phyloP scores from a whole-genome alignment of 2,113 vertebrate species.

The Zosterops borbonicus region DNA sequence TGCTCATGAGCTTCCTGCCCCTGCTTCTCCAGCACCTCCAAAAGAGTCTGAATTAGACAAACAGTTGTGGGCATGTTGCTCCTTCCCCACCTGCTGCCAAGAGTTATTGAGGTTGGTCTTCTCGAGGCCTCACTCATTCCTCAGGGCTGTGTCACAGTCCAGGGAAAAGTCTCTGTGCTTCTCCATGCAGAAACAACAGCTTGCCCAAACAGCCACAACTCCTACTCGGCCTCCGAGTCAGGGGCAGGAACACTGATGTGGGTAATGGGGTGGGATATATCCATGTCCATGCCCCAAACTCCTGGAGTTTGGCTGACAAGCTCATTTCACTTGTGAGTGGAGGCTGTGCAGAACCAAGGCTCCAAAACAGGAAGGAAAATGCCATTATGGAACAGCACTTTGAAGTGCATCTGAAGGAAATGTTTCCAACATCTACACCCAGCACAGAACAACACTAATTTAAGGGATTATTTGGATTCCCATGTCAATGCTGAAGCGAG shows the following conservation, averaged over 20 bases:
- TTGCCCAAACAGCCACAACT: neutral
- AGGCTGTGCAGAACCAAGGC: neutral
- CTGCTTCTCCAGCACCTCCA: neutral
- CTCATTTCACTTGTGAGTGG: neutral
- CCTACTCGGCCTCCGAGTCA: rapidly evolving
- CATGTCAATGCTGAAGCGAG: neutral
- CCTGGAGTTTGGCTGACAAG: neutral
- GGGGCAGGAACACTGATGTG: neutral
- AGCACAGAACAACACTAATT: neutral
- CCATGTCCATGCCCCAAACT: neutral
- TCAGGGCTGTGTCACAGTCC: neutral
- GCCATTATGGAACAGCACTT: neutral
- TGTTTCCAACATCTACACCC: neutral
- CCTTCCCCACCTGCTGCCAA: neutral
- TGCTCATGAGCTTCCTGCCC: neutral
- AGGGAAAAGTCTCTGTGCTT: neutral
- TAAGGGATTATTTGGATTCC: constrained; percentile 1
- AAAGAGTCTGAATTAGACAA: neutral
- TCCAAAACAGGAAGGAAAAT: constrained; percentile 14
- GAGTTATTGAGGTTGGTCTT: neutral
- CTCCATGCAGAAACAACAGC: neutral
- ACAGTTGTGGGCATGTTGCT: neutral
- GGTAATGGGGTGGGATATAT: rapidly evolving
- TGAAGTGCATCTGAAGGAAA: neutral
- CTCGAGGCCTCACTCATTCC: neutral